These are phyloP conservation scores for Elanus axillaris DNA, from an alignment of 2,113 vertebrate genomes.

Conservation along the genomic window DNA sequence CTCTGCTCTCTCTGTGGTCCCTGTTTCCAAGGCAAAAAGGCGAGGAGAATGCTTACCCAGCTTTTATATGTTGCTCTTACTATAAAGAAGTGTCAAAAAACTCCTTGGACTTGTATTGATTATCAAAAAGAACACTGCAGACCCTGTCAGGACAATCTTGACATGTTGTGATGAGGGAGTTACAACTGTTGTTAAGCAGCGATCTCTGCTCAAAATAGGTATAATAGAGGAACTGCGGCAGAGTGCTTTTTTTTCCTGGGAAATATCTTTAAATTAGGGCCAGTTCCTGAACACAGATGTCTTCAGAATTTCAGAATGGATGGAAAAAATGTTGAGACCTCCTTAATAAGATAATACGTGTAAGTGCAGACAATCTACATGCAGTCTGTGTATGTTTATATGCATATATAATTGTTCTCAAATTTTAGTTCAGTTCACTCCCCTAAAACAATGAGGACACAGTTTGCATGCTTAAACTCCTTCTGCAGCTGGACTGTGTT, in stretches of 20 bases:
- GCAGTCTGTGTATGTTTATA: neutral
- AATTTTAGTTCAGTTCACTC: neutral
- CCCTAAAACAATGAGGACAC: neutral
- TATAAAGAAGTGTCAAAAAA: neutral
- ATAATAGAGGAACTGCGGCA: neutral
- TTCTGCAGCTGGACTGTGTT: neutral
- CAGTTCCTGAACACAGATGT: neutral
- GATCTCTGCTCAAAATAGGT: neutral
- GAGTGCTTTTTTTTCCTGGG: neutral
- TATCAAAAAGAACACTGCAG: neutral
- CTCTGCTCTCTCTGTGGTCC: neutral
- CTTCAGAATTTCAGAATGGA: neutral
- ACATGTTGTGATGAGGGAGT: neutral
- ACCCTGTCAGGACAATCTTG: neutral
- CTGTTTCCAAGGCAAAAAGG: neutral
- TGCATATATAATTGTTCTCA: neutral
- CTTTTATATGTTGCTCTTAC: neutral
- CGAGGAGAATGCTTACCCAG: neutral
- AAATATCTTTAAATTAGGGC: neutral
- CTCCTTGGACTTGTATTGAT: neutral
- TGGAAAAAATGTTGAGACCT: neutral
- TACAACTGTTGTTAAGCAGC: neutral
- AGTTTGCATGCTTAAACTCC: neutral
- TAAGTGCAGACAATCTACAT: neutral
- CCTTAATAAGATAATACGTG: accelerated